Percentiles rank a stretch among this genome's conserved stretches.
Conservation (phyloP, 2,113 vertebrate species). For the Eublepharis macularius region DNA sequence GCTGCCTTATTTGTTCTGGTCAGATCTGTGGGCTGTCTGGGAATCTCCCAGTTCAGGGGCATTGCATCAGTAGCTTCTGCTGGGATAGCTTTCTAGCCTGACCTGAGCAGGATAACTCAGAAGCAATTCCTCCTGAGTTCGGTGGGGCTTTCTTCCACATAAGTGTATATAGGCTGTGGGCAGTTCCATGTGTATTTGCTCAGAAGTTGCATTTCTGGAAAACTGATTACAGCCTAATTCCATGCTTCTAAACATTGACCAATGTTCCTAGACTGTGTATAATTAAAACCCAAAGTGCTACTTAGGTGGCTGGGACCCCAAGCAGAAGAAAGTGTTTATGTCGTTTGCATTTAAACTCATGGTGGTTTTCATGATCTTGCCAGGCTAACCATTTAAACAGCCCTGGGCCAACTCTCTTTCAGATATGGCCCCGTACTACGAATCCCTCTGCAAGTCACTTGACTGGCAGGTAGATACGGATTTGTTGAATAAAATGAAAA, state of each 20-base stretch:
- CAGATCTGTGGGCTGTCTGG: background rate
- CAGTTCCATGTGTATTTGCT: background rate
- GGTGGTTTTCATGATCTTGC: background rate
- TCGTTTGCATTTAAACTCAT: background rate
- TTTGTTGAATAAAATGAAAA: constrained; percentile 92
- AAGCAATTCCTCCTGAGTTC: too few species aligned
- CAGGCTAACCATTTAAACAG: background rate
- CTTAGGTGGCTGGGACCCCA: too few species aligned
- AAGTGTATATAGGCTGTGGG: too few species aligned
- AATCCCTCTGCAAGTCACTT: constrained; percentile 91
- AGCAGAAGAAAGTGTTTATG: background rate
- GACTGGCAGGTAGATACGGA: constrained; percentile 90
- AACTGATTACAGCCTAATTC: too few species aligned
- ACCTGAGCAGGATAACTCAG: too few species aligned
- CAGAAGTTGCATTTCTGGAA: background rate
- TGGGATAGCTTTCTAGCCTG: background rate
- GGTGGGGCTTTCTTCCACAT: too few species aligned
- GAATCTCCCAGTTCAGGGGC: background rate
- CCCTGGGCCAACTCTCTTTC: background rate
- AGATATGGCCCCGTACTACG: constrained; percentile 97
- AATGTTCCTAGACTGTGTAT: too few species aligned
- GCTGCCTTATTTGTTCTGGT: too few species aligned
- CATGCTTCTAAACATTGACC: too few species aligned
- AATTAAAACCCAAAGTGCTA: too few species aligned
- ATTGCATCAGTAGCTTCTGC: background rate